Base-by-base conservation (phyloP, 2,888 invertebrate genomes). In the Biston betularia region DNA sequence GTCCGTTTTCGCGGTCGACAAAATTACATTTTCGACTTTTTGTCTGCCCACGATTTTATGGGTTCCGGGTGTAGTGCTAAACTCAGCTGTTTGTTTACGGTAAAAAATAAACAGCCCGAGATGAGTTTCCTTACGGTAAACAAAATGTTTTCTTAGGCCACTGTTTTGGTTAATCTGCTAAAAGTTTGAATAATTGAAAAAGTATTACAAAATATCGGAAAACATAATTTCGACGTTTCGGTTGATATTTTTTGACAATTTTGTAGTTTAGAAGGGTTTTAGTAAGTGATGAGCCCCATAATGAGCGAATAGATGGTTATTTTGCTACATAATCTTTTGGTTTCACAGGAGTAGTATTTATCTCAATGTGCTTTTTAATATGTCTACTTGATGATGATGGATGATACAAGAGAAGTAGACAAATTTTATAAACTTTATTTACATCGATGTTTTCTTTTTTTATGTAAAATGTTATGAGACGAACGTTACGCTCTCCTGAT, bases 71-170 rank as follows among this genome's bases (percentile, higher is more conserved):
- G 58, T 57, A 38, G 49, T 42, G 40, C 54, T 65, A 56, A 68
- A 61, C 60, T 48, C 65, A 40, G 48, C 34, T 40, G 42, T 9
- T 48, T 64, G 60, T 64, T 70, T 73, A 74, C 70, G 69, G 77
- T 72, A 74, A 79, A 79, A 71, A 66, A 71, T 70, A 70, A 72
- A 68, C 63, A 63, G 57, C 46, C 64, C 52, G 69, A 74, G 62
- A 70, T 61, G 56, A 67, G 44, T 71, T 65, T 63, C 50, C 67
- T 69, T 67, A 60, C 55, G 50, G 63, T 68, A 65, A 70, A 74
- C 63, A 66, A 71, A 69, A 63, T 63, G 57, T 70, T 73, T 69
- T 65, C 67, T 68, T 72, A 59, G 69, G 65, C 61, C 52, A n/a
- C 50, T 48, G 62, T 66, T 63, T 63, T 46, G 55, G 24, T 59